Percentiles rank a stretch among this genome's conserved stretches.
Evolutionary conservation across 2,797 vertebrate genomes (phyloP).

Genomic region (Amblyraja radiata): DNA sequence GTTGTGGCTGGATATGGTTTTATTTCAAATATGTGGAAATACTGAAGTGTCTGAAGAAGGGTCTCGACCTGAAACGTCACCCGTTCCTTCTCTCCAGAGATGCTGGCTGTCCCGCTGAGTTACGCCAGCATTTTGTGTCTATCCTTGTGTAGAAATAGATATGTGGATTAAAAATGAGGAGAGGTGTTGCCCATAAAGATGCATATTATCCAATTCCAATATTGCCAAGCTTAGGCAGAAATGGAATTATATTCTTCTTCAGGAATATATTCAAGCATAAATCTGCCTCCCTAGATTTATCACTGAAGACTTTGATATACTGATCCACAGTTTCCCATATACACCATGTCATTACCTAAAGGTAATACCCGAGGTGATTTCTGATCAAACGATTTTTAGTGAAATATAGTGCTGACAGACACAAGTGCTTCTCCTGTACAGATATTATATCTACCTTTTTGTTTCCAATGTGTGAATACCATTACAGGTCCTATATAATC

Average conservation of each 20-base stretch:
- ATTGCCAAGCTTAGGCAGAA: background rate
- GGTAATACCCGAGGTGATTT: conserved; percentile 19
- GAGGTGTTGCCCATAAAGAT: background rate
- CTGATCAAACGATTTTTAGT: background rate
- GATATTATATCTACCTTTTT: background rate
- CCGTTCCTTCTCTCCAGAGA: too few relatives aligned
- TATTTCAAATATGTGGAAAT: background rate
- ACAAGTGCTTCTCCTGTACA: background rate
- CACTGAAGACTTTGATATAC: conserved; percentile 1
- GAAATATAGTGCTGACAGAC: background rate
- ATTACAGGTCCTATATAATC: background rate
- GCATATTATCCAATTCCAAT: background rate
- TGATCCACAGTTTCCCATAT: background rate
- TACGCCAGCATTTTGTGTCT: too few relatives aligned
- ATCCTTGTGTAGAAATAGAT: background rate
- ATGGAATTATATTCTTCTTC: background rate
- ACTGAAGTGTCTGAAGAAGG: too few relatives aligned
- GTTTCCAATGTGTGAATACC: too few relatives aligned
- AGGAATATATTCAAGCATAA: background rate
- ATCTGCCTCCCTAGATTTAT: background rate
- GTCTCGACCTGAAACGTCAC: too few relatives aligned
- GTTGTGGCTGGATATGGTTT: background rate
- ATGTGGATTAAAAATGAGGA: background rate
- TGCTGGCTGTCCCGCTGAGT: too few relatives aligned
- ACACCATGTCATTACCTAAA: conserved; percentile 1